phyloP scores from a whole-genome alignment of 2,888 invertebrate species.

The Aquatica leii region DNA sequence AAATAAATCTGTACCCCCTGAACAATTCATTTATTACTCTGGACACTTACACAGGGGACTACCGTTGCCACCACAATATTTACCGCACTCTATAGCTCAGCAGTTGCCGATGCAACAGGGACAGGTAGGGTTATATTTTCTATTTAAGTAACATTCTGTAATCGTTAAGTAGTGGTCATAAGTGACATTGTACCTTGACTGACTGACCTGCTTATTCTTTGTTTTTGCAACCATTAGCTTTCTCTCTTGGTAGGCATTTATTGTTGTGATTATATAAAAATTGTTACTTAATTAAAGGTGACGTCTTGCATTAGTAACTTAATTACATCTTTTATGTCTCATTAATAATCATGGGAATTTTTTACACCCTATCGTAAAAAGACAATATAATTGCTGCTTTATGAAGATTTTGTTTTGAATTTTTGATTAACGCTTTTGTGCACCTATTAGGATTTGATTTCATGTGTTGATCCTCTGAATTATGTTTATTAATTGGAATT shows the following conservation, averaged over 20 bases:
- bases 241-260: constrained; percentile 20
- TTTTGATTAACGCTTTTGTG: too few species aligned
- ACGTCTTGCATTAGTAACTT: too few species aligned
- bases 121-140: constrained; percentile 44
- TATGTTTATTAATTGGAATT: too few species aligned
- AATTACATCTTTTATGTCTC: too few species aligned
- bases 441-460: too few species aligned
- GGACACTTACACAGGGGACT: constrained; percentile 64
- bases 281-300: constrained; percentile 17
- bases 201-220: constrained; percentile 46
- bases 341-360: too few species aligned
- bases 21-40: constrained; percentile 71
- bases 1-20: constrained; percentile 62
- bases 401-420: too few species aligned
- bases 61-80: constrained; percentile 60
- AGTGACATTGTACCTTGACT: constrained; percentile 48
- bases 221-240: constrained; percentile 25
- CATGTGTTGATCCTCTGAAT: too few species aligned
- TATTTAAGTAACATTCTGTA: constrained; percentile 25
- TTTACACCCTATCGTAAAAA: too few species aligned
- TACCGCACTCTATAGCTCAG: constrained; percentile 56
- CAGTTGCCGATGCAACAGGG: constrained; percentile 53
- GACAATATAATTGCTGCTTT: too few species aligned
- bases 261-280: constrained; percentile 16
- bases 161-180: constrained; percentile 5